A percentile compares a stretch with the other conserved stretches of the same genome.
phyloP scores from a whole-genome alignment of 2,797 vertebrate species.

The Myripristis murdjan region DNA sequence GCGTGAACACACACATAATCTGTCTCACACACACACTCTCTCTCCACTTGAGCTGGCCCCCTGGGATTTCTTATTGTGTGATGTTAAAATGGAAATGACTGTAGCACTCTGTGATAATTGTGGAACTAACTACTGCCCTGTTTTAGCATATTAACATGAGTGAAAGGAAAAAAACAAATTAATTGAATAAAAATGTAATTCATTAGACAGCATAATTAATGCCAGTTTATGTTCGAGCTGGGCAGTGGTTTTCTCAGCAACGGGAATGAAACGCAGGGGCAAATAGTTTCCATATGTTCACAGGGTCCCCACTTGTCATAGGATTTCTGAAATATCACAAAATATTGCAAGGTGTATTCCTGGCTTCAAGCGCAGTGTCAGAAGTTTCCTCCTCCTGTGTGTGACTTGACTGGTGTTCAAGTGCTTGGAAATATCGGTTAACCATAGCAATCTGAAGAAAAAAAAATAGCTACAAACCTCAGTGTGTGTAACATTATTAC shows the following conservation, averaged over 20 bases:
- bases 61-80: constrained; percentile 73
- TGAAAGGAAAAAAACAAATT: constrained; percentile 58
- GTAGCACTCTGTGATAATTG: constrained; percentile 75
- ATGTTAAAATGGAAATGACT: constrained; percentile 78
- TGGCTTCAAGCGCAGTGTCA: too few relatives aligned
- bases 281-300: constrained; percentile 44
- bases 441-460: too few relatives aligned
- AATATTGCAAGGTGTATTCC: too few relatives aligned
- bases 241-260: constrained; percentile 64
- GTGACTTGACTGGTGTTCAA: too few relatives aligned
- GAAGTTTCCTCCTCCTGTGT: too few relatives aligned
- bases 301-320: constrained; percentile 17
- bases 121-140: constrained; percentile 73
- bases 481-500: too few relatives aligned
- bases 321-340: too few relatives aligned
- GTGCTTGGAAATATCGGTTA: too few relatives aligned
- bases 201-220: constrained; percentile 80
- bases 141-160: constrained; percentile 71
- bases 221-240: constrained; percentile 65
- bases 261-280: constrained; percentile 45
- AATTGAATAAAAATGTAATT: constrained; percentile 80
- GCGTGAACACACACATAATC: constrained; percentile 29
- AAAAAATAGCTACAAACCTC: too few relatives aligned
- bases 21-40: not conserved
- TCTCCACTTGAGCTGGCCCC: constrained; percentile 49